These are phyloP conservation scores for Hemistola chrysoprasaria DNA, from an alignment of 2,888 invertebrate genomes.

Conservation along the genomic window DNA sequence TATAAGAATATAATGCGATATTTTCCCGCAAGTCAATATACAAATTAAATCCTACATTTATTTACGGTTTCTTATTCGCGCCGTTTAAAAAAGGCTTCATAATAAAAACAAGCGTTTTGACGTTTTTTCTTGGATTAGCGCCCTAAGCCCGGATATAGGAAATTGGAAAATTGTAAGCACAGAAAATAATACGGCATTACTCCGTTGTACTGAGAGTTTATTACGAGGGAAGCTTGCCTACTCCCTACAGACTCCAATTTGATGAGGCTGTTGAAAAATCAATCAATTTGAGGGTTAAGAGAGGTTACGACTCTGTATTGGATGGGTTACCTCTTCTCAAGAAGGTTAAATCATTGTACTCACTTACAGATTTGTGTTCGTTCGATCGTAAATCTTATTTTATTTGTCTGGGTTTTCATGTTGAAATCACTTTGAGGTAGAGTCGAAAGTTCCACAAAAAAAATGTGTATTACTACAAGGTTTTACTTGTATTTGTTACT, in stretches of 20 bases:
- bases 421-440: too few species aligned
- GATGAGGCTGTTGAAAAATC: constrained; percentile 33
- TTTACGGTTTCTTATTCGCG: constrained; percentile 18
- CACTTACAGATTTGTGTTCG: constrained; percentile 15
- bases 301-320: constrained; percentile 16
- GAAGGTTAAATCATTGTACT: constrained; percentile 15
- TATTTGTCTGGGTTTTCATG: constrained; percentile 2
- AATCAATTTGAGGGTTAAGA: constrained; percentile 29
- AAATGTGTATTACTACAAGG: too few species aligned
- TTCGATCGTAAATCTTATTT: constrained; percentile 12
- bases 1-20: too few species aligned
- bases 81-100: constrained; percentile 28
- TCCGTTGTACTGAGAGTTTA: constrained; percentile 26
- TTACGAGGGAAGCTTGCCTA: constrained; percentile 19
- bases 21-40: constrained; percentile 14
- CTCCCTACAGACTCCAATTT: constrained; percentile 18
- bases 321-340: constrained; percentile 19
- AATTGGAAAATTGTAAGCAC: constrained; percentile 43
- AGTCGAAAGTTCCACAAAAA: too few species aligned
- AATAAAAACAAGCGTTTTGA: constrained; percentile 36
- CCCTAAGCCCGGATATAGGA: constrained; percentile 41
- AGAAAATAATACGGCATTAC: constrained; percentile 32
- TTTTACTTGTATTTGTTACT: too few species aligned
- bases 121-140: constrained; percentile 39
- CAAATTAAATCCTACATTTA: constrained; percentile 18